These are phyloP conservation scores for Acestrorhynchus altus DNA, from an alignment of 2,797 vertebrate species.

Conservation along the genomic window DNA sequence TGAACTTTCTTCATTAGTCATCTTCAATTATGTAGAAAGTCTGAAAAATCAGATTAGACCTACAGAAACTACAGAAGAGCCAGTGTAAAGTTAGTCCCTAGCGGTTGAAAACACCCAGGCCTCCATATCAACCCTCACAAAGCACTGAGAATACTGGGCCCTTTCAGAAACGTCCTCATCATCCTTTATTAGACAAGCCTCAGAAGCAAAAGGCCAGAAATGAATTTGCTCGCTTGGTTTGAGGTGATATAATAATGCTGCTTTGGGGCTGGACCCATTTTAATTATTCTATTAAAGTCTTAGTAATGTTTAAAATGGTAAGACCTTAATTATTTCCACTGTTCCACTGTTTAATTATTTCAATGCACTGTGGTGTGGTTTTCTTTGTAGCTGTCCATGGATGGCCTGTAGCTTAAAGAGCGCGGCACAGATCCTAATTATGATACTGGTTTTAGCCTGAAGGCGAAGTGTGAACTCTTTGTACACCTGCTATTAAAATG, in stretches of 20 bases:
- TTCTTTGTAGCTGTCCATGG: conserved; percentile 51
- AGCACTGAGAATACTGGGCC: conserved; percentile 28
- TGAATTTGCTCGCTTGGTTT: conserved; percentile 58
- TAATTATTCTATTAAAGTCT: conserved; percentile 65
- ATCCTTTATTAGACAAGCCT: conserved; percentile 44
- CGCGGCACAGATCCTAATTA: conserved; percentile 59
- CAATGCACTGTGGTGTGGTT: conserved; percentile 55
- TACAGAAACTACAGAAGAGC: too few species aligned
- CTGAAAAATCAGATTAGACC: too few species aligned
- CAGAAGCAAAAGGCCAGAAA: conserved; percentile 60
- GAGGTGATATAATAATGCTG: conserved; percentile 25
- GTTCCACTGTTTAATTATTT: conserved; percentile 64
- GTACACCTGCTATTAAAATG: conserved; percentile 8
- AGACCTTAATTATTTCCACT: conserved; percentile 60
- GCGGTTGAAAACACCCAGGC: conserved; percentile 39
- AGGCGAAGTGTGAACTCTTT: conserved; percentile 20
- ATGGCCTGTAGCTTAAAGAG: conserved; percentile 49
- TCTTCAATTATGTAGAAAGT: too few species aligned
- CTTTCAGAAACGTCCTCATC: neutral
- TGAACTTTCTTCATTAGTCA: too few species aligned
- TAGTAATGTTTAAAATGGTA: conserved; percentile 42
- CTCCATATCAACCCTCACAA: conserved; percentile 6
- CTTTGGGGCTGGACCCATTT: conserved; percentile 46
- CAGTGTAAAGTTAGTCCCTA: too few species aligned
- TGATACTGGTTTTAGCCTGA: conserved; percentile 30